These are phyloP conservation scores for Cheilosia grossa DNA, from an alignment of 2,888 invertebrate genomes.

Conservation along the genomic window DNA sequence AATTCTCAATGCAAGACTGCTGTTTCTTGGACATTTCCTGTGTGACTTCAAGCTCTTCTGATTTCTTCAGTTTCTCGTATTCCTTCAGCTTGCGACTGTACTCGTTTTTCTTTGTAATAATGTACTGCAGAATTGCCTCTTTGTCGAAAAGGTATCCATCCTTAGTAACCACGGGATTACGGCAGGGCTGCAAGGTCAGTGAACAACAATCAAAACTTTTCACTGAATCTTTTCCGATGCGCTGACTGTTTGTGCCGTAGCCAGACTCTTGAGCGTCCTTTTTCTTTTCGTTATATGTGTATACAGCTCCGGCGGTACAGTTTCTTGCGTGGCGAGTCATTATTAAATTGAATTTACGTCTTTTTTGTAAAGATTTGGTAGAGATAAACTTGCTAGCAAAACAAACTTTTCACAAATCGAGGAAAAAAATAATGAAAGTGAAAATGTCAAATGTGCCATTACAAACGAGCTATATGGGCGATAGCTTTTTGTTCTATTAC, in stretches of 20 bases:
- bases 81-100: conserved; percentile 94
- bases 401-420: background rate
- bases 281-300: conserved; percentile 98
- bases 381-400: background rate
- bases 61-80: conserved; percentile 93
- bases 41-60: conserved; percentile 88
- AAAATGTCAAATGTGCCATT: background rate
- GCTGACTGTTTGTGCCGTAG: conserved; percentile 92
- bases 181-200: conserved; percentile 97
- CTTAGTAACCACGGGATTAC: conserved; percentile 94
- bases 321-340: conserved; percentile 99
- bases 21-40: conserved; percentile 84
- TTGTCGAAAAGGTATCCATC: conserved; percentile 98
- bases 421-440: background rate
- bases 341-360: conserved; percentile 15
- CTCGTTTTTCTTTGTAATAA: conserved; percentile 96
- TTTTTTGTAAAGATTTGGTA: background rate
- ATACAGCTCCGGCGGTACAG: conserved; percentile 98
- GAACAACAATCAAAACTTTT: conserved; percentile 99
- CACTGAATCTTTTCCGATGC: conserved; percentile 89
- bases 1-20: conserved; percentile 89
- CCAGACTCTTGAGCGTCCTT: conserved; percentile 97
- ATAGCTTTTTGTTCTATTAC: background rate
- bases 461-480: conserved; percentile 22
- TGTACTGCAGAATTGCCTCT: conserved; percentile 97